Conservation (phyloP, 1,140 invertebrate genomes). For the Trichogramma pretiosum region DNA sequence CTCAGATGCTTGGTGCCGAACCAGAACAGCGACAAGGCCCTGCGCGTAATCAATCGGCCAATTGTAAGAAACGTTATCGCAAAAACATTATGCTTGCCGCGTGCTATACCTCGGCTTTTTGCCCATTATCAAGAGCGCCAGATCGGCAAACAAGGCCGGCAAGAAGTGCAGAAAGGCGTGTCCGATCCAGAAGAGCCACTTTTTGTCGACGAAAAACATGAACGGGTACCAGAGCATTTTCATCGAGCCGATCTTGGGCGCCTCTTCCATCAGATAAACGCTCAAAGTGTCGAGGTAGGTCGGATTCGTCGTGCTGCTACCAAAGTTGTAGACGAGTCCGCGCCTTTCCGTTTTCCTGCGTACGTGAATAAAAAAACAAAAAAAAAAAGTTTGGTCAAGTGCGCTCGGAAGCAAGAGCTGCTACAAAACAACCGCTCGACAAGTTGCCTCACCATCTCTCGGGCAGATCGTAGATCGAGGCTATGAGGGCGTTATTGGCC, state of each 20-base stretch:
- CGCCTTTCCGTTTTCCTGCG: conserved; percentile 24
- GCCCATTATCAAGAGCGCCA: conserved; percentile 44
- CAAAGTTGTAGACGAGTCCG: conserved; percentile 58
- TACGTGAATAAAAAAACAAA: no score
- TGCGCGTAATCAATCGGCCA: no score
- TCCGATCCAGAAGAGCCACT: conserved; percentile 20
- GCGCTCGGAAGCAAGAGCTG: not conserved
- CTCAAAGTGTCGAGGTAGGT: conserved; percentile 51
- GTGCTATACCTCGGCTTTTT: conserved; percentile 53
- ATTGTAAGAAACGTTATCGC: no score
- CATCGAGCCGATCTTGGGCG: not conserved
- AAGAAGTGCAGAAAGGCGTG: conserved; percentile 50
- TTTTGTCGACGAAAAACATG: conserved; percentile 18
- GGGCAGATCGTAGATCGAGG: conserved; percentile 56
- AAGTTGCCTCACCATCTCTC: conserved; percentile 21
- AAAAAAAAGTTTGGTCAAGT: not conserved
- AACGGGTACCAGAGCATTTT: conserved; percentile 20
- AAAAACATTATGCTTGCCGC: no score
- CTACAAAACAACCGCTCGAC: not conserved
- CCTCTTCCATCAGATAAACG: conserved; percentile 36
- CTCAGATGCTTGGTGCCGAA: not conserved
- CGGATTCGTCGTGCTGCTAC: conserved; percentile 54
- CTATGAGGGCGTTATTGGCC: conserved; percentile 67
- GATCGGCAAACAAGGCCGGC: conserved; percentile 52
- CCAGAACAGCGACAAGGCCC: not conserved